These are phyloP conservation scores for Ypsolopha scabrella DNA, from an alignment of 2,888 invertebrate genomes.

Conservation along the genomic window DNA sequence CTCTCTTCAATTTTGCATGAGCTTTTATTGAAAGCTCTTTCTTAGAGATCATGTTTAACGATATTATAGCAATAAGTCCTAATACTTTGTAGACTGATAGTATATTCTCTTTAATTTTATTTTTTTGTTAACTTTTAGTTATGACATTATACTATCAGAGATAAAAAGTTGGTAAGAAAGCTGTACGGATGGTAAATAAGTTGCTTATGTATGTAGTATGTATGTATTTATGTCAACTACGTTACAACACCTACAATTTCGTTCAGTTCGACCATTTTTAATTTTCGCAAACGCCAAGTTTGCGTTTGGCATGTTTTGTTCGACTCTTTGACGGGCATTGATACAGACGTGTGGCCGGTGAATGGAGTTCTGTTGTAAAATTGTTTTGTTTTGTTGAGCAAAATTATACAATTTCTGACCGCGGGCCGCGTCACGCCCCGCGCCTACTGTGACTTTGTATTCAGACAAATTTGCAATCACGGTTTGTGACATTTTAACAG, in stretches of 20 bases:
- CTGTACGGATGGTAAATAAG: too few relatives aligned
- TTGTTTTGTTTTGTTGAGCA: slow-evolving; percentile 40
- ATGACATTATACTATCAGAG: too few relatives aligned
- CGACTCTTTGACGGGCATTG: slow-evolving; percentile 43
- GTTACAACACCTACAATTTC: neutral
- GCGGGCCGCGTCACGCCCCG: slow-evolving; percentile 24
- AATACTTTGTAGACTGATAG: too few relatives aligned
- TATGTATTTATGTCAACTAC: too few relatives aligned
- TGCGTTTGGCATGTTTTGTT: slow-evolving; percentile 64
- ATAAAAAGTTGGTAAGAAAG: too few relatives aligned
- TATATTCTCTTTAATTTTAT: too few relatives aligned
- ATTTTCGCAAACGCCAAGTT: slow-evolving; percentile 29
- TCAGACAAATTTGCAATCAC: neutral
- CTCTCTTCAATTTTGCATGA: slow-evolving; percentile 13
- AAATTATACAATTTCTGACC: slow-evolving; percentile 52
- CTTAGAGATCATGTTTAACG: neutral
- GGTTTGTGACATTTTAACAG: neutral
- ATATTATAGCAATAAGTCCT: too few relatives aligned
- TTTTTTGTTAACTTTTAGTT: too few relatives aligned
- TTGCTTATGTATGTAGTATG: too few relatives aligned
- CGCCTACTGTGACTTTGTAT: slow-evolving; percentile 4
- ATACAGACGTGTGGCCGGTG: slow-evolving; percentile 44
- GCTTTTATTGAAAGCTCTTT: slow-evolving; percentile 4
- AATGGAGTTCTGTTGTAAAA: slow-evolving; percentile 31
- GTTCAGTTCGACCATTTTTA: slow-evolving; percentile 41